Percentiles rank a stretch among this genome's conserved stretches.
phyloP scores from a whole-genome alignment of 2,888 invertebrate genomes.

The Heliconius ismenius region DNA sequence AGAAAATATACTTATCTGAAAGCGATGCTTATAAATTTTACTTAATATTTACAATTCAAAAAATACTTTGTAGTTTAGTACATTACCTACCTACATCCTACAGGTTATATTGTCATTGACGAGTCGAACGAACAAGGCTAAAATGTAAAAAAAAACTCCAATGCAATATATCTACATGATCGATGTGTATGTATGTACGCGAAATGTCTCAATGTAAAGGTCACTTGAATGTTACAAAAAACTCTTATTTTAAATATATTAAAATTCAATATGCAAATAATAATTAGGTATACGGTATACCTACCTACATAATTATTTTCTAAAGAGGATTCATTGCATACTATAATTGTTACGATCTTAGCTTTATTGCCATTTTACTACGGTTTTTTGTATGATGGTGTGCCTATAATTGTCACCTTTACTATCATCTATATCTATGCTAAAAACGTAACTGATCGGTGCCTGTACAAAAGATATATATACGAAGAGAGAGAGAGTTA shows the following conservation, averaged over 20 bases:
- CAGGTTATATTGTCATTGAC: conserved; percentile 18
- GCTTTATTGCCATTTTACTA: neutral
- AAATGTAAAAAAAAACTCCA: neutral
- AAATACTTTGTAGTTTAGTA: neutral
- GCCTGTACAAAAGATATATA: too few species aligned
- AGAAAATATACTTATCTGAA: too few species aligned
- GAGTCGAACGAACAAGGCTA: conserved; percentile 7
- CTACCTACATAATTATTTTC: neutral
- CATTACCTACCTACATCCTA: neutral
- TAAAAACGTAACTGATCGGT: too few species aligned
- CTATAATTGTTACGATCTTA: neutral
- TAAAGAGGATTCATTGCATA: neutral
- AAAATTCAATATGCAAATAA: neutral
- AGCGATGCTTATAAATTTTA: too few species aligned
- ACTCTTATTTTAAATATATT: neutral
- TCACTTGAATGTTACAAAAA: conserved; percentile 4
- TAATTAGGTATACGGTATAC: neutral
- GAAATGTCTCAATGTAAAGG: conserved; percentile 1
- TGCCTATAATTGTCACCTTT: too few species aligned
- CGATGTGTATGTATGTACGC: too few species aligned
- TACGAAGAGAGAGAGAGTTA: too few species aligned
- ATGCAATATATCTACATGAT: conserved; percentile 1
- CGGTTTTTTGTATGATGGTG: neutral
- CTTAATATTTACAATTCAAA: neutral
- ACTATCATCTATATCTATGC: too few species aligned